Evolutionary conservation across 2,888 invertebrate species (phyloP).

Genomic region (Netelia inedita): DNA sequence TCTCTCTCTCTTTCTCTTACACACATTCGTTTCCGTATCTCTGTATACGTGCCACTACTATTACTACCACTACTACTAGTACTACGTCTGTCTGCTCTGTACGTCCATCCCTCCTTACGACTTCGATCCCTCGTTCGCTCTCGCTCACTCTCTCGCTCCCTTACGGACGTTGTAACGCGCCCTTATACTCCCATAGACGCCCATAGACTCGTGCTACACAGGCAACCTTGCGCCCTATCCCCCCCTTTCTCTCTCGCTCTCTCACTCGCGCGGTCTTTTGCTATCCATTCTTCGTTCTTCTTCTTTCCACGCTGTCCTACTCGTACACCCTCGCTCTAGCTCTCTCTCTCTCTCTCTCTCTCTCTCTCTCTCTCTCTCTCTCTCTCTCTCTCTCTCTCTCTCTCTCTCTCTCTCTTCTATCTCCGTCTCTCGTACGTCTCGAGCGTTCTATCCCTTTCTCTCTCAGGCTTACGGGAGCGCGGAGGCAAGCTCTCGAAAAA

Average conservation of each 20-base stretch:
- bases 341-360: conserved; percentile 56
- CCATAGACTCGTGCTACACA: conserved; percentile 9
- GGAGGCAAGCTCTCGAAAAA: conserved; percentile 76
- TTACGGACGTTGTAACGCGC: conserved; percentile 39
- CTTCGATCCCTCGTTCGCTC: conserved; percentile 64
- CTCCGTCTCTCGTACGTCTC: conserved; percentile 29
- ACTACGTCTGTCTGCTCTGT: conserved; percentile 50
- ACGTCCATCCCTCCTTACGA: conserved; percentile 51
- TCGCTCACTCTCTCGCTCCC: conserved; percentile 53
- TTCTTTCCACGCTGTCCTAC: conserved; percentile 26
- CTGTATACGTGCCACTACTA: conserved; percentile 18
- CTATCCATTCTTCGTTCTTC: conserved; percentile 23
- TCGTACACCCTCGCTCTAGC: conserved; percentile 35
- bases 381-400: background rate
- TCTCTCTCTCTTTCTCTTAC: conserved; percentile 20
- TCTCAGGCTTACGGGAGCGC: conserved; percentile 61
- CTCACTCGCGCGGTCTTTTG: background rate
- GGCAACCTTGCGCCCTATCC: conserved; percentile 18
- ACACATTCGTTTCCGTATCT: conserved; percentile 1
- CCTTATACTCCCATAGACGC: conserved; percentile 42
- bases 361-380: conserved; percentile 55
- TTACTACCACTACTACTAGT: conserved; percentile 14
- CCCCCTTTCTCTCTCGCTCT: conserved; percentile 5
- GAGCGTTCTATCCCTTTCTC: conserved; percentile 28
- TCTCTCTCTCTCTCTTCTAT: conserved; percentile 20